phyloP scores from a whole-genome alignment of 2,113 vertebrate genomes.

The Microtus pennsylvanicus region DNA sequence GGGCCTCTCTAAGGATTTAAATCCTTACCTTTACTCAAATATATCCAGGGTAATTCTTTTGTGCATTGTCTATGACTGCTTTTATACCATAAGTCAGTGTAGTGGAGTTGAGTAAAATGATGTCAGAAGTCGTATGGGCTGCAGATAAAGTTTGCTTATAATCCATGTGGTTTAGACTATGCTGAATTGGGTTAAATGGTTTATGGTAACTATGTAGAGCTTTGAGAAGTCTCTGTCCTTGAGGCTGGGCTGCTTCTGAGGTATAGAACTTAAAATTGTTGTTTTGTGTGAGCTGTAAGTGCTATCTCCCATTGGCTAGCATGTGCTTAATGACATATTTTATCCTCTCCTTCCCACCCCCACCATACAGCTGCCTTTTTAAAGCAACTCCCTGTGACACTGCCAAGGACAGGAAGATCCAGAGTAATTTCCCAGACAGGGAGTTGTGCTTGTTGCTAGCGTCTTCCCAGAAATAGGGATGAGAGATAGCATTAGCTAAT shows the following conservation, averaged over 20 bases:
- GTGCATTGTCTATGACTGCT: constrained; percentile 12
- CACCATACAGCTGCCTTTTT: constrained; percentile 55
- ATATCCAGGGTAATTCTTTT: constrained; percentile 2
- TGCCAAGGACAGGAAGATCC: constrained; percentile 60
- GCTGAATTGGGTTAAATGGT: constrained; percentile 20
- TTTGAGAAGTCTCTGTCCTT: neutral
- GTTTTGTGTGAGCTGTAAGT: neutral
- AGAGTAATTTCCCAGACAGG: constrained; percentile 53
- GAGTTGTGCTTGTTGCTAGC: constrained; percentile 14
- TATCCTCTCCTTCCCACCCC: too few species aligned
- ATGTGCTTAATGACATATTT: neutral
- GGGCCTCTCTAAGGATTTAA: neutral
- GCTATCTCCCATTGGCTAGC: neutral
- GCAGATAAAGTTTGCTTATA: neutral
- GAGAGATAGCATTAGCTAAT: constrained; percentile 39
- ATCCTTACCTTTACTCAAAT: neutral
- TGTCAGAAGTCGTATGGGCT: neutral
- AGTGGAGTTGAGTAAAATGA: constrained; percentile 4
- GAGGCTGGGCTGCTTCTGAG: neutral
- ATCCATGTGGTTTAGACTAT: neutral
- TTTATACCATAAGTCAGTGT: neutral
- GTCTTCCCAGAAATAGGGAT: constrained; percentile 60
- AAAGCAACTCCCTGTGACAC: constrained; percentile 12
- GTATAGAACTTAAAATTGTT: neutral
- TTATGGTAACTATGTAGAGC: neutral